Evolutionary conservation across 2,797 vertebrate species (phyloP).

Genomic region (Parauchenoglanis punctatus): DNA sequence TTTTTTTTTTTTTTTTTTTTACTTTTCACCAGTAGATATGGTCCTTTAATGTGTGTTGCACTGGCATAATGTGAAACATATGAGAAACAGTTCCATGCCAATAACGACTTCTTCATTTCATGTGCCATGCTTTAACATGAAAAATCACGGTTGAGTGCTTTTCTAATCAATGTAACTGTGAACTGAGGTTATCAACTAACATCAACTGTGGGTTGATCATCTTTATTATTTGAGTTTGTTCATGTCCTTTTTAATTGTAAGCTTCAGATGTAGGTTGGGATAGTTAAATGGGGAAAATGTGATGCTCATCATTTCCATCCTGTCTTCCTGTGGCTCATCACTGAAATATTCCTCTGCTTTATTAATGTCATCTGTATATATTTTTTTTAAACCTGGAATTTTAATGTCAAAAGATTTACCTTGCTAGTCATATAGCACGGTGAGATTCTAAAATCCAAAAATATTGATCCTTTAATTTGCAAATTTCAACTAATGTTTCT

Average conservation of each 20-base stretch:
- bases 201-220: slow-evolving; percentile 9
- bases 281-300: slow-evolving; percentile 23
- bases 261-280: not conserved
- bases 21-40: slow-evolving; percentile 18
- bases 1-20: slow-evolving; percentile 32
- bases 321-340: slow-evolving; percentile 18
- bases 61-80: slow-evolving; percentile 7
- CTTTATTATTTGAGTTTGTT: not conserved
- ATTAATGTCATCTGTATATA: not conserved
- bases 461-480: not conserved
- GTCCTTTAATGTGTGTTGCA: slow-evolving; percentile 29
- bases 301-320: slow-evolving; percentile 16
- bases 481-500: not conserved
- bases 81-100: slow-evolving; percentile 22
- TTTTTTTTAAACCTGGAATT: not conserved
- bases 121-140: slow-evolving; percentile 26
- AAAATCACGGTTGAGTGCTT: not conserved
- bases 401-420: not conserved
- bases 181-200: slow-evolving; percentile 4
- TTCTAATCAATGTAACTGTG: not conserved
- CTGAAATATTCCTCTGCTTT: not conserved
- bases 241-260: not conserved
- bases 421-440: not conserved
- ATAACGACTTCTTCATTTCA: not conserved
- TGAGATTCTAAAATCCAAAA: not conserved